These are phyloP conservation scores for Arbacia lixula DNA, from an alignment of 53 echinoderm and acorn worm species.

Conservation along the genomic window DNA sequence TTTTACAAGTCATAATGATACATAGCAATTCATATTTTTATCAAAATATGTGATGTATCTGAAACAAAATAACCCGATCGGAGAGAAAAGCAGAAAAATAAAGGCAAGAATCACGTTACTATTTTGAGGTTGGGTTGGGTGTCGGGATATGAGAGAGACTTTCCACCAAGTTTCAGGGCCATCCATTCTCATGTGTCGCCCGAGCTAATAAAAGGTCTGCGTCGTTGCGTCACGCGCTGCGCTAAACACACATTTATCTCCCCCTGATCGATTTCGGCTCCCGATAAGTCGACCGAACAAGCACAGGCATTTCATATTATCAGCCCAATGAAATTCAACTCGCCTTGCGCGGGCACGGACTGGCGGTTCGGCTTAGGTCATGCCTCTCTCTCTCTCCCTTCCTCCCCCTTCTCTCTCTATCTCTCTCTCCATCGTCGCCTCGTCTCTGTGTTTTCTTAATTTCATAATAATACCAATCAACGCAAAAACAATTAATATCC, in stretches of 20 bases:
- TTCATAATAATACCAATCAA: conserved; percentile 58
- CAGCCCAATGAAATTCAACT: not conserved
- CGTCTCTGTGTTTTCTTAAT: conserved; percentile 18
- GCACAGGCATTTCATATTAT: conserved; percentile 43
- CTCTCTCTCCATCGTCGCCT: not conserved
- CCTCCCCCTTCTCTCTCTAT: not conserved
- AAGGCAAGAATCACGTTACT: no score
- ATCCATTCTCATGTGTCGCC: not conserved
- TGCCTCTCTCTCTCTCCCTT: not conserved
- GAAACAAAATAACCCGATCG: no score
- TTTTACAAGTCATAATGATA: no score
- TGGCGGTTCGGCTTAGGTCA: conserved; percentile 10
- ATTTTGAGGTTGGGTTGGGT: no score
- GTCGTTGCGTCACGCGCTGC: conserved; percentile 34
- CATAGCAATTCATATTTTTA: no score
- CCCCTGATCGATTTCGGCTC: not conserved
- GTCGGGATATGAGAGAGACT: no score
- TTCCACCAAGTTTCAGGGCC: no score
- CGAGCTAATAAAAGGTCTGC: conserved; percentile 2
- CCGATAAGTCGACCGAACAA: not conserved
- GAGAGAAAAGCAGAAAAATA: no score
- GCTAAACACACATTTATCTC: conserved; percentile 45
- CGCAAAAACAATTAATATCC: conserved; percentile 54
- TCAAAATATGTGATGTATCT: no score
- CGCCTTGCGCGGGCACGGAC: conserved; percentile 12